These are phyloP conservation scores for Liodrosophila aerea DNA, from an alignment of 2,888 invertebrate species.

Conservation along the genomic window DNA sequence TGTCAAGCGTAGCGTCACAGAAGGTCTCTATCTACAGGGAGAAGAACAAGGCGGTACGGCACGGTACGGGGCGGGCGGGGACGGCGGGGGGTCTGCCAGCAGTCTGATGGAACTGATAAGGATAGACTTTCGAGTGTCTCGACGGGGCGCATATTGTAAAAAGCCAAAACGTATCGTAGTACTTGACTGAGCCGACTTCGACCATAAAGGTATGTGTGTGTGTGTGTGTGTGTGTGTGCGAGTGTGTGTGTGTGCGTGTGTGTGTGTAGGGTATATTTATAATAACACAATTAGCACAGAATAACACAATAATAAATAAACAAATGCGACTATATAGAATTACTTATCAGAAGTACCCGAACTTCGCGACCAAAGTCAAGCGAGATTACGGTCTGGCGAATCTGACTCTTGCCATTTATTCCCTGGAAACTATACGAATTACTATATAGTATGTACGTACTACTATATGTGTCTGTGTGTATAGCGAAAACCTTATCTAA, in stretches of 20 bases:
- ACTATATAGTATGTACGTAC: neutral
- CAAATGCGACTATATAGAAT: slow-evolving; percentile 42
- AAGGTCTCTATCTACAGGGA: neutral
- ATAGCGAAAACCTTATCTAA: slow-evolving; percentile 5
- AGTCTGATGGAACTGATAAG: slow-evolving; percentile 40
- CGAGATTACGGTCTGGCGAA: slow-evolving; percentile 27
- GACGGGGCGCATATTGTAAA: slow-evolving; percentile 47
- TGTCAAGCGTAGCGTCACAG: slow-evolving; percentile 41
- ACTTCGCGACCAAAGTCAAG: slow-evolving; percentile 33
- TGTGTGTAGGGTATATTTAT: slow-evolving; percentile 22
- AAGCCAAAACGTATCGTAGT: slow-evolving; percentile 53
- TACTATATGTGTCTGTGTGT: neutral
- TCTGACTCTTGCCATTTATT: slow-evolving; percentile 3
- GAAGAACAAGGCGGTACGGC: neutral
- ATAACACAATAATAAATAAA: slow-evolving; percentile 60
- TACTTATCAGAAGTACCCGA: slow-evolving; percentile 35
- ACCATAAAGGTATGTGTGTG: slow-evolving; percentile 51
- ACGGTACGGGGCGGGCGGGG: neutral
- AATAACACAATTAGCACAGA: slow-evolving; percentile 35
- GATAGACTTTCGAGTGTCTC: slow-evolving; percentile 25
- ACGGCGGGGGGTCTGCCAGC: slow-evolving; percentile 9
- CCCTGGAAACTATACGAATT: neutral
- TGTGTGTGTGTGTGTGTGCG: slow-evolving; percentile 23
- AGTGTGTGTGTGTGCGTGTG: slow-evolving; percentile 20
- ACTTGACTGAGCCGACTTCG: slow-evolving; percentile 45